Evolutionary conservation across 2,797 vertebrate species (phyloP), one percentile per base, ranked within the genome.

Genomic region (Brachyrhaphis roseni): DNA sequence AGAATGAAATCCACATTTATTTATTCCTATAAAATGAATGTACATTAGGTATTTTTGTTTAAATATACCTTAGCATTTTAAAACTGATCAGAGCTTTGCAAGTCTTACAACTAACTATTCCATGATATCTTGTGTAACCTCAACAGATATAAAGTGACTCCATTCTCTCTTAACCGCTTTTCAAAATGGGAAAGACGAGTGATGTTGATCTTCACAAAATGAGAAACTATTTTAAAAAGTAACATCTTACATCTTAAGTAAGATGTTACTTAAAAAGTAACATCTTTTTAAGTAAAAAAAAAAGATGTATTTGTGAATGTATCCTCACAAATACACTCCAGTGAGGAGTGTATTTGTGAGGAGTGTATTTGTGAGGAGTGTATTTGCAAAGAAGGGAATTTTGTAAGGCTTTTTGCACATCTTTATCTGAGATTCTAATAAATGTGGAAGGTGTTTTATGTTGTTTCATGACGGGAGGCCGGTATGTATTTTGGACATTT

Each of bases 401-500:
- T 66, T 12, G 11, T 68, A 41, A 26, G 36, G 41, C 23, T 15
- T 43, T 71, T n/a, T 16, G 12, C 41, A 45, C 23, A 71, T 45
- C 15, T 71, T 13, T 71, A 71, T 45, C 23, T 70, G 66, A 18
- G 39, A 23, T 43, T 12, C 10, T 26, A 70, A 70, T 70, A 70
- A 70, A 43, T 41, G 12, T 70, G 39, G 23, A 34, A 34, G 16
- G 31, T 10, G 31, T 26, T 39, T 8, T 39, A 41, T 13, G 39
- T 43, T 45, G 26, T 70, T 57, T 90, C 83, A 81, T 8, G 46
- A 88, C 78, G 77, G 71, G 77, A 87, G 82, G 39, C 76, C 74
- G 43, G 75, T 75, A 71, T 75, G 74, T 88, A 72, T 86, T 88
- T 84, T 85, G 83, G 84, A 92, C 82, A 81, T 72, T 75, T 87